Evolutionary conservation across 1,140 invertebrate species (phyloP).

Genomic region (Zophobas morio): DNA sequence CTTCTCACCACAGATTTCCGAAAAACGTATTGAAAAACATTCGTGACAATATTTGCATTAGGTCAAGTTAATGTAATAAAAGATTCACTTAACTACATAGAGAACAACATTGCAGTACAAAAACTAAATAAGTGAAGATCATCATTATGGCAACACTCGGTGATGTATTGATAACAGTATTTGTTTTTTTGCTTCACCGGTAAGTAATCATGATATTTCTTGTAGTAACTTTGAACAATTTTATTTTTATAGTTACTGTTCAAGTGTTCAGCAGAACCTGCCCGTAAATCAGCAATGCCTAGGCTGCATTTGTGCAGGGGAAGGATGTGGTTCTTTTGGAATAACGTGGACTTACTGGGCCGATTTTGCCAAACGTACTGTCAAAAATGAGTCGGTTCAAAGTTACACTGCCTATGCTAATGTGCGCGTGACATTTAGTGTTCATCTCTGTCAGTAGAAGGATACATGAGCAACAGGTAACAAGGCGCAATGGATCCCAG

Average conservation of each 20-base stretch:
- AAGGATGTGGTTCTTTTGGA: conserved; percentile 86
- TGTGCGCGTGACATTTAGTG: conserved; percentile 84
- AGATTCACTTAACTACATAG: conserved; percentile 3
- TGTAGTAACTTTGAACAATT: neutral
- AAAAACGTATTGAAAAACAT: conserved; percentile 4
- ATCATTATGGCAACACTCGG: neutral
- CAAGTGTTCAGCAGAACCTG: conserved; percentile 49
- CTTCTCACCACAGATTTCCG: neutral
- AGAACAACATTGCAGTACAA: conserved; percentile 4
- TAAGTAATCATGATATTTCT: neutral
- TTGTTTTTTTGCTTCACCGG: conserved; percentile 2
- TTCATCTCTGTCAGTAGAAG: conserved; percentile 81
- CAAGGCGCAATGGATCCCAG: conserved; percentile 70
- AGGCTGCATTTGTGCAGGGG: conserved; percentile 86
- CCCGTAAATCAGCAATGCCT: conserved; percentile 81
- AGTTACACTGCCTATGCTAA: conserved; percentile 74
- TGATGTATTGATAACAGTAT: neutral
- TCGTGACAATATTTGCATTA: conserved; percentile 10
- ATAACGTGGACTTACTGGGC: conserved; percentile 92
- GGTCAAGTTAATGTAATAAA: conserved; percentile 17
- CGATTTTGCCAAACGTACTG: conserved; percentile 85
- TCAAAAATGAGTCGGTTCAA: conserved; percentile 71
- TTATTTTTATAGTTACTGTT: conserved; percentile 6
- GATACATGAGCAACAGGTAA: conserved; percentile 85
- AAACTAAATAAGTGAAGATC: neutral